Conservation (phyloP, 2,797 vertebrate species). For the Mus spretus region DNA sequence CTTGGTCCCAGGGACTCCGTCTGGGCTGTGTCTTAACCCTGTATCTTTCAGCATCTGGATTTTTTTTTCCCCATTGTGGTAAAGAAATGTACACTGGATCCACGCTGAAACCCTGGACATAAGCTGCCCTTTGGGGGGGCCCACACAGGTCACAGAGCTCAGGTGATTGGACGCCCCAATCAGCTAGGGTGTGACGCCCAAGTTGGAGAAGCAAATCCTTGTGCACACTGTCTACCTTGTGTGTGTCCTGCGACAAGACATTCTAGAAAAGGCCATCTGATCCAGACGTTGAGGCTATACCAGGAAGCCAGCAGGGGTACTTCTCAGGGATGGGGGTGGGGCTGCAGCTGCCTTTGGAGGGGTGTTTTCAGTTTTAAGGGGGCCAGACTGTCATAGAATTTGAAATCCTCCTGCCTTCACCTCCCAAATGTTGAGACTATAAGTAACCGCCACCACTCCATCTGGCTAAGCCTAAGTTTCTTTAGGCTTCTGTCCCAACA, state of each 20-base stretch:
- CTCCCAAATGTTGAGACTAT: neutral
- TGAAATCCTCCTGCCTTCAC: neutral
- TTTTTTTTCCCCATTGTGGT: neutral
- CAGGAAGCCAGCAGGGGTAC: neutral
- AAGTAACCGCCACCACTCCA: neutral
- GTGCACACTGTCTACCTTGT: accelerated
- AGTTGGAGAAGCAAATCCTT: accelerated
- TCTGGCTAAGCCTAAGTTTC: neutral
- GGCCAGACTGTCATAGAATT: neutral
- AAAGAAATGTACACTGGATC: neutral
- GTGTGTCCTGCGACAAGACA: neutral
- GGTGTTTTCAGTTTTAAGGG: neutral
- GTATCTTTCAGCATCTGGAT: neutral
- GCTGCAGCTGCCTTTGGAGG: no score
- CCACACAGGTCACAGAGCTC: accelerated
- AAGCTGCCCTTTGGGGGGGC: neutral
- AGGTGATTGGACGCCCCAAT: accelerated
- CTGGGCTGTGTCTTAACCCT: neutral
- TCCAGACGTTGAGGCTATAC: neutral
- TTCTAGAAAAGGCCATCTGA: accelerated
- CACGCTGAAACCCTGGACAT: neutral
- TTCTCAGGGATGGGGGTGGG: neutral
- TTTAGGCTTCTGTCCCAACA: neutral
- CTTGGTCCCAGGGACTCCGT: neutral
- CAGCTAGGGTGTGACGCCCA: neutral